Conservation (phyloP, 2,888 invertebrate genomes). For the Drosophila anomelani region DNA sequence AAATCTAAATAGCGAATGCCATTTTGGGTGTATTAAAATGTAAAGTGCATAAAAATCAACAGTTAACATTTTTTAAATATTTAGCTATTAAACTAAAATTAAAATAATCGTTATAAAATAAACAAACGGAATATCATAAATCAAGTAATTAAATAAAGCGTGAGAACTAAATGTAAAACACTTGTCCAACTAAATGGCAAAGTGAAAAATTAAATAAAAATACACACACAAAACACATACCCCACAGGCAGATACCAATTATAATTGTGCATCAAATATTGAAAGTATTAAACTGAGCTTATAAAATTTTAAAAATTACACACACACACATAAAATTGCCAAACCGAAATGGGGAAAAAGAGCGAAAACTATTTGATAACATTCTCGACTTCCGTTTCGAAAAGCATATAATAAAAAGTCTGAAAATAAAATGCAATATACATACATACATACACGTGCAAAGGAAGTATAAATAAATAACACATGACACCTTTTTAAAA, state of each 20-base stretch:
- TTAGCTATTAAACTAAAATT: conserved; percentile 77
- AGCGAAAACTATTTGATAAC: conserved; percentile 62
- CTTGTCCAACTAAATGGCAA: conserved; percentile 39
- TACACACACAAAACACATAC: conserved; percentile 24
- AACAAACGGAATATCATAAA: conserved; percentile 61
- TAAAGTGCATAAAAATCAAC: conserved; percentile 83
- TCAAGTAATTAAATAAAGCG: conserved; percentile 49
- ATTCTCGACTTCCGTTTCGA: conserved; percentile 75
- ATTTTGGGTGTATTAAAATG: conserved; percentile 76
- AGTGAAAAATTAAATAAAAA: conserved; percentile 36
- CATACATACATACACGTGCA: conserved; percentile 22
- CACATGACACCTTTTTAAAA: conserved; percentile 40
- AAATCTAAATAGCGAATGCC: conserved; percentile 63
- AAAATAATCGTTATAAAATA: conserved; percentile 65
- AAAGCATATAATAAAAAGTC: conserved; percentile 73
- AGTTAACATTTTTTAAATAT: conserved; percentile 83
- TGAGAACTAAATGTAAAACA: conserved; percentile 40
- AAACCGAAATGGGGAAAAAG: conserved; percentile 41
- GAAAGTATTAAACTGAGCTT: conserved; percentile 78
- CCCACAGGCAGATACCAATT: conserved; percentile 47
- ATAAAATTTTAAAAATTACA: conserved; percentile 59
- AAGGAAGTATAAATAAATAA: conserved; percentile 48
- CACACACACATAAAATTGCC: conserved; percentile 41
- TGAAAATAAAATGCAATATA: conserved; percentile 58
- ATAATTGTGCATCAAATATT: conserved; percentile 67